Evolutionary conservation across 2,113 vertebrate genomes (phyloP).

Genomic region (Psammodynastes pulverulentus): DNA sequence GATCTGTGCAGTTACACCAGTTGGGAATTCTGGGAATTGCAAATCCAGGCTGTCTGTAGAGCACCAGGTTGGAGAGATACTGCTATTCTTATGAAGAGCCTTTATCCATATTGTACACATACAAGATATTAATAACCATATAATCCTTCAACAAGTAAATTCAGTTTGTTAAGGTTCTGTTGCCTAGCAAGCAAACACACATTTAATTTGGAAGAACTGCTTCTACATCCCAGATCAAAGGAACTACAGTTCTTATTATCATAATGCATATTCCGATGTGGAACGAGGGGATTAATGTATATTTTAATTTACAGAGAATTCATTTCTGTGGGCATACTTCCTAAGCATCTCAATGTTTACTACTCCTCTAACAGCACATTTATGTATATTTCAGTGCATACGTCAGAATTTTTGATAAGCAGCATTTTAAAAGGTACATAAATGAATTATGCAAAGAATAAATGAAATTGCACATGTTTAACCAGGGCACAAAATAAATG

Average conservation of each 20-base stretch:
- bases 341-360: not conserved
- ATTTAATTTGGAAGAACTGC: not conserved
- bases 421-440: not conserved
- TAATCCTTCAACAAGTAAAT: not conserved
- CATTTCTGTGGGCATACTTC: not conserved
- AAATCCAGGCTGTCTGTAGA: not conserved
- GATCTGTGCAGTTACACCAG: not conserved
- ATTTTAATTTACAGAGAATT: not conserved
- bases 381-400: not conserved
- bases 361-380: not conserved
- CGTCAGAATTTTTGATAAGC: not conserved
- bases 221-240: not conserved
- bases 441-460: not conserved
- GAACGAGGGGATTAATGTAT: not conserved
- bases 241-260: not conserved
- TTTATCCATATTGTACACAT: not conserved
- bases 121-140: not conserved
- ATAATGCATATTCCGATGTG: not conserved
- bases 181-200: not conserved
- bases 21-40: not conserved
- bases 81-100: not conserved
- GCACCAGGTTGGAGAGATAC: not conserved
- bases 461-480: not conserved
- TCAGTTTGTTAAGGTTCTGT: not conserved
- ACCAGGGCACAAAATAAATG: not conserved